A percentile compares a stretch with the other conserved stretches of the same genome.
Evolutionary conservation across 2,113 vertebrate genomes (phyloP).

Genomic region (Phoenicopterus ruber): DNA sequence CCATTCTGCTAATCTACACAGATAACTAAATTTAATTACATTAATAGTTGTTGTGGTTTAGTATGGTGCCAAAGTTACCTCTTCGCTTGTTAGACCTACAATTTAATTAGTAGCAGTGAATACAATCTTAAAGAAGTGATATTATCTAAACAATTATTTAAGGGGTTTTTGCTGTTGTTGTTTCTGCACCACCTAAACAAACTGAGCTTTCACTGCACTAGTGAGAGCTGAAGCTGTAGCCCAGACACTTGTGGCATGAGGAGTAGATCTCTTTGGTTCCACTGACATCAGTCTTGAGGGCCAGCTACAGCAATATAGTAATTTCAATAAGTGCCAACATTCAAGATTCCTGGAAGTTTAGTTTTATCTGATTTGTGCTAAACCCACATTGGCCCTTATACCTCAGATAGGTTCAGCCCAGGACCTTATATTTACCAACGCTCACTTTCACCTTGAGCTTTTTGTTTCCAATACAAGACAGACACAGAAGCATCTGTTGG

Average conservation of each 20-base stretch:
- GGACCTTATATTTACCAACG: background rate
- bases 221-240: background rate
- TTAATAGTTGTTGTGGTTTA: conserved; percentile 51
- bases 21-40: conserved; percentile 51
- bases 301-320: background rate
- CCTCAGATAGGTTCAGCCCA: background rate
- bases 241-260: background rate
- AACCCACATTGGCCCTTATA: background rate
- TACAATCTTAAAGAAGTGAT: background rate
- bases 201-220: background rate
- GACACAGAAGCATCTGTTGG: background rate
- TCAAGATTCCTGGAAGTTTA: background rate
- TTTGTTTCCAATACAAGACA: background rate
- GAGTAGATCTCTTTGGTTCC: background rate
- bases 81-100: background rate
- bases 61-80: background rate
- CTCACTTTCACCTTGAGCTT: background rate
- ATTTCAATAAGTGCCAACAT: background rate
- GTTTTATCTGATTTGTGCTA: background rate
- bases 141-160: background rate
- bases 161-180: background rate
- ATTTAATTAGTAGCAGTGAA: conserved; percentile 39
- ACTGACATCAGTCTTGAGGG: background rate
- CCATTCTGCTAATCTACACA: conserved; percentile 19
- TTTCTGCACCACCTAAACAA: background rate